Evolutionary conservation across 2,797 vertebrate species (phyloP), one percentile per base, ranked within the genome.

Genomic region (Microcaecilia unicolor): DNA sequence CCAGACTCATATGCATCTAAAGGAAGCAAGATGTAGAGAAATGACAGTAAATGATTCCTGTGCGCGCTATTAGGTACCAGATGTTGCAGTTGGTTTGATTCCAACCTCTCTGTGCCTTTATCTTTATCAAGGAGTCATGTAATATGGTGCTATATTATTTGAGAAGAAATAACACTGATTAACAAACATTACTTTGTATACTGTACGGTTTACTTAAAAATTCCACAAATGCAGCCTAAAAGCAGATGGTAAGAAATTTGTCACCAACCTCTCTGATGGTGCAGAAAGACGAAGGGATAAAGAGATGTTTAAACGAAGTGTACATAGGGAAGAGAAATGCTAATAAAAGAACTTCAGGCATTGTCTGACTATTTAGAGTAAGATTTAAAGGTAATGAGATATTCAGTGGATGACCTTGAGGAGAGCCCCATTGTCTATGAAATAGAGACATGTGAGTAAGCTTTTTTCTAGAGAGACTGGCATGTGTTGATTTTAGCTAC

Each of bases 261-360:
- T 47, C 28, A 47, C 47, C 44, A 40, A 40, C 47, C 30, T 22
- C 44, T 47, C 31, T 47, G 44, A 47, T 47, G 44, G 47, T 40
- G 37, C 37, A 47, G 47, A 40, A 47, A 35, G 37, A 34, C 37
- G 35, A 30, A 47, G 16, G 34, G n/a, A 47, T 28, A 40, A 30
- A n/a, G 36, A 40, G 37, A 13, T 37, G 34, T 39, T 40, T 25
- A 40, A 35, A n/a, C 28, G 11, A 25, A 34, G 21, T 34, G 22
- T 22, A 40, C 18, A 30, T 33, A 25, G 34, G 11, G 22, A 34
- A 35, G 37, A 18, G 17, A 32, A 18, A 31, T 10, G 13, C 22
- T 21, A 15, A 29, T 16, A 32, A 46, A 25, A 26, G 5, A 26
- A 34, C 24, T 24, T 22, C 34, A 16, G 12, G 18, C 22, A 36